Conservation (phyloP, 2,888 invertebrate genomes). For the Watsonalla binaria region DNA sequence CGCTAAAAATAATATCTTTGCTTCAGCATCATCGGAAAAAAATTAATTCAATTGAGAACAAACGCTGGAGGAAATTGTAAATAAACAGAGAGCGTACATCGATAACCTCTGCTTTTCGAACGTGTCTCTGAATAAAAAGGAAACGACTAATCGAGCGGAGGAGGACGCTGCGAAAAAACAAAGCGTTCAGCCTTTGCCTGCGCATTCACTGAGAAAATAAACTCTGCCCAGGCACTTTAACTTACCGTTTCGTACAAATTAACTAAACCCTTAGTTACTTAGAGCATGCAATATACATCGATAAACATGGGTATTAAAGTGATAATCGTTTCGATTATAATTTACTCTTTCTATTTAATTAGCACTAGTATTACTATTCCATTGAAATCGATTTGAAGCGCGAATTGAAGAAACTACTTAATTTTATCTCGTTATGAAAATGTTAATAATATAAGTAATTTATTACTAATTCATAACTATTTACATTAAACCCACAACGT, state of each 20-base stretch:
- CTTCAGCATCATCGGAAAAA: not conserved
- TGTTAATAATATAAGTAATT: too few relatives aligned
- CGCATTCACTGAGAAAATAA: slow-evolving; percentile 53
- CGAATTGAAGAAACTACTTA: too few relatives aligned
- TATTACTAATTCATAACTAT: too few relatives aligned
- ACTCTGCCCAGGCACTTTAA: slow-evolving; percentile 48
- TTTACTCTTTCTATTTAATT: too few relatives aligned
- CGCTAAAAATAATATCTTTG: not conserved
- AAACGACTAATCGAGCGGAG: slow-evolving; percentile 52
- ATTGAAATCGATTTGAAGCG: too few relatives aligned
- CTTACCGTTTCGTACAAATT: slow-evolving; percentile 44
- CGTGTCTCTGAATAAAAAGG: slow-evolving; percentile 47
- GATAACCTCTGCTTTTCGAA: slow-evolving; percentile 39
- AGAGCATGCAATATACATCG: not conserved
- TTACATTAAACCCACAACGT: too few relatives aligned
- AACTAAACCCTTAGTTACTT: slow-evolving; percentile 44
- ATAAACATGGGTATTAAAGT: too few relatives aligned
- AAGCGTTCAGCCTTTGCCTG: slow-evolving; percentile 43
- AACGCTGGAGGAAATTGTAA: slow-evolving; percentile 15
- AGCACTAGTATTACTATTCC: too few relatives aligned
- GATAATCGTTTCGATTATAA: too few relatives aligned
- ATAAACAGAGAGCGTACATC: slow-evolving; percentile 18
- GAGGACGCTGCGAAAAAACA: slow-evolving; percentile 46
- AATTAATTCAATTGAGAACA: slow-evolving; percentile 4
- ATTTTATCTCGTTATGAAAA: too few relatives aligned